phyloP scores from a whole-genome alignment of 2,888 invertebrate species.

The Folsomia candida region DNA sequence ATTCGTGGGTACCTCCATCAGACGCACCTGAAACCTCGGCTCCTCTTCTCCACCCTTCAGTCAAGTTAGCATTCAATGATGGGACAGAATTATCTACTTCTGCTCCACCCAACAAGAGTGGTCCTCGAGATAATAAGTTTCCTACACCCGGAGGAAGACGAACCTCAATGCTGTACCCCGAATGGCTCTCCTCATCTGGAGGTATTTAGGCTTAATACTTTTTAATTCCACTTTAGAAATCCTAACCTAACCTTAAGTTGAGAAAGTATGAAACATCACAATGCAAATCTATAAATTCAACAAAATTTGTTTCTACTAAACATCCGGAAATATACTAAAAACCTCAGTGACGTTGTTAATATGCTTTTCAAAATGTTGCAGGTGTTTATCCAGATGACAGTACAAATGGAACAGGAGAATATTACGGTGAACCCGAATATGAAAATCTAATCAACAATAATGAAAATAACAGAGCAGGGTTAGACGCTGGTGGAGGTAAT shows the following conservation, averaged over 20 bases:
- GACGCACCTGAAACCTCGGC: not conserved
- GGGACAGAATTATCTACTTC: slow-evolving; percentile 22
- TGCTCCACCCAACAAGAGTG: not conserved
- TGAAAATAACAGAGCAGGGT: slow-evolving; percentile 9
- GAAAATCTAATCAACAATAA: slow-evolving; percentile 31
- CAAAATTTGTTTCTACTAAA: no score
- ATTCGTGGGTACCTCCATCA: slow-evolving; percentile 6
- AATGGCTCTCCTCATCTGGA: slow-evolving; percentile 44
- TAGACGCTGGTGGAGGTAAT: not conserved
- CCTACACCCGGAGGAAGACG: slow-evolving; percentile 18
- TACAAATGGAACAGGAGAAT: slow-evolving; percentile 27
- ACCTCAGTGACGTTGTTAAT: no score
- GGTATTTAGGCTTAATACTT: no score
- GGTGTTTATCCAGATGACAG: slow-evolving; percentile 37
- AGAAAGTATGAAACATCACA: no score
- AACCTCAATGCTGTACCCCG: slow-evolving; percentile 39
- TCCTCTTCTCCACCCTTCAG: no score
- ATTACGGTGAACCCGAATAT: slow-evolving; percentile 38
- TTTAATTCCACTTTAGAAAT: no score
- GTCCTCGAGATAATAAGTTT: not conserved
- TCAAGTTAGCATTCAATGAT: slow-evolving; percentile 11
- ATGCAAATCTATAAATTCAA: no score
- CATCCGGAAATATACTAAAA: no score
- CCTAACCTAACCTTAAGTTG: no score
- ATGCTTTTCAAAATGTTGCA: no score